Evolutionary conservation across 2,888 invertebrate genomes (phyloP), one percentile per base, ranked within the genome.

Genomic region (Lycaena phlaeas): DNA sequence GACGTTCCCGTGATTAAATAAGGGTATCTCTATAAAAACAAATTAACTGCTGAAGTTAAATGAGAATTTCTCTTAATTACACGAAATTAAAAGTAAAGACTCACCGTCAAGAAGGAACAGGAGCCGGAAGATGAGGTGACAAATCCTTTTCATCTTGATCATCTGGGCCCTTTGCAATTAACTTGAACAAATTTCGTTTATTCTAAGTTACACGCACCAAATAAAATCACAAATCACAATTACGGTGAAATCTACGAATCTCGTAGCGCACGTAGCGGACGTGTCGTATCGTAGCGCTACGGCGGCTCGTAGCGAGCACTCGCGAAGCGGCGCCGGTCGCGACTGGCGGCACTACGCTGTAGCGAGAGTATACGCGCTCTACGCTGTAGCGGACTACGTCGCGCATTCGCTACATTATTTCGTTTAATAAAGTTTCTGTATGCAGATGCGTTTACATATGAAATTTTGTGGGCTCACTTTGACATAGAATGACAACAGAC

Each of bases 81-180:
- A 26, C 27, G n/a, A 27, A 38, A 40, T 42, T 43, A 45, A 43
- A 41, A 31, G 40, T 31, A 41, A 45, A 40, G 43, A 53, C 55
- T 61, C 44, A 81, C 79, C 79, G 57, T 81, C 81, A 48, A 81
- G 70, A 42, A 79, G 58, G 50, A 79, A 81, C 61, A 79, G 63
- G 54, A 79, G 54, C 40, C 75, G 62, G 48, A 79, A 75, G 52
- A 79, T 66, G 51, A 79, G 69, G 53, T 73, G 73, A 54, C 74
- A 78, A 65, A 79, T 77, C 76, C 81, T 68, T 69, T 65, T 72
- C 76, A 79, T 78, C 66, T 70, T 71, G 61, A 69, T 57, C 74
- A 72, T 74, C 54, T 49, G 48, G 44, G 17, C 14, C 30, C 38
- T 22, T 29, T 31, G 36, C 14, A 29, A 31, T 17, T n/a, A 38